Evolutionary conservation across 2,888 invertebrate species (phyloP), one percentile per base, ranked within the genome.

Genomic region (Caenorhabditis sp.): DNA sequence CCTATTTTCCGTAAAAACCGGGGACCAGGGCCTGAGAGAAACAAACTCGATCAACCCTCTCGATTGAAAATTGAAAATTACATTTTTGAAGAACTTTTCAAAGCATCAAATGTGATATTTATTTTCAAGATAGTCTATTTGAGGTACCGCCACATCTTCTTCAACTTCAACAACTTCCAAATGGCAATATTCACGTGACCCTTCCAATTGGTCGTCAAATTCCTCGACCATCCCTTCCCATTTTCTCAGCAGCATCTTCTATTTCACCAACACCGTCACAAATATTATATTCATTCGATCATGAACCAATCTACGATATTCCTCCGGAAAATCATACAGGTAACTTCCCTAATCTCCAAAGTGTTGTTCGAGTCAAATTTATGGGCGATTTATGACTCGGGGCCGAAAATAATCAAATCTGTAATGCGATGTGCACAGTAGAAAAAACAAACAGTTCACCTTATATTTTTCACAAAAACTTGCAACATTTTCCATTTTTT

Each of bases 121-220:
- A 1, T 51, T 51, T 51, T 51, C 12, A 53, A 14, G 3, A 6
- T 17, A 51, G 14, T 8, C 12, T 10, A 19, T 61, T 77, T 19
- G 63, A 81, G 70, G 76, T 82, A 0, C 83, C 83, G 1, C 83
- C 84, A 0, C 82, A 84, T 62, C 65, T 84, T 10, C 74, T 84
- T 31, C 81, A 81, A 27, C 71, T 84, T 12, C 81, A 83, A 54
- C 81, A 83, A 55, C 72, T 84, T 0, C 84, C 84, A 5, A 84
- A 84, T 61, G 84, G 84, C 31, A 84, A 84, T 69, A 83, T 84
- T 51, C 83, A 83, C 60, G 80, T 84, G 14, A 84, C 84, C 1
- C 69, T 84, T 19, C 84, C 84, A 27, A 71, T 80, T 19, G 81
- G 77, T 1, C 77, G 81, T 49, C 81, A 78, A 37, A 60, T 78